These are phyloP conservation scores for Charadrius vociferus DNA, from an alignment of 2,113 vertebrate species.

Conservation along the genomic window DNA sequence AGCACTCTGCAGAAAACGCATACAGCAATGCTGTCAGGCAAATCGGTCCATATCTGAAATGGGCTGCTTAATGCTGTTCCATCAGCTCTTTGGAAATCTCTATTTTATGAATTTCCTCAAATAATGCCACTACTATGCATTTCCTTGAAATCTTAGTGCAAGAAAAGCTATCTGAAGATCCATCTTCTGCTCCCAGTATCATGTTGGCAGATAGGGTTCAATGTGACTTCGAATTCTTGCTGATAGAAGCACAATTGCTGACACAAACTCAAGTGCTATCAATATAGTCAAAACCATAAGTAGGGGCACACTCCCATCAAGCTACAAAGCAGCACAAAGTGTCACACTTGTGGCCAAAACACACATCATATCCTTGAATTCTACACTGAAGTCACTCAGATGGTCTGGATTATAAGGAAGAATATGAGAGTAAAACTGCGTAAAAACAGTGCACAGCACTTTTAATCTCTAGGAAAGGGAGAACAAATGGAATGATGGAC, in stretches of 20 bases:
- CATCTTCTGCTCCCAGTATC: not conserved
- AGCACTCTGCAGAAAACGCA: not conserved
- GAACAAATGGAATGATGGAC: not conserved
- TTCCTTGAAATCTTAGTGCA: not conserved
- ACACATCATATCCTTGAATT: not conserved
- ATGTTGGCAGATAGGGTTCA: not conserved
- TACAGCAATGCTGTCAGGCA: not conserved
- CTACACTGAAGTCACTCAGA: not conserved
- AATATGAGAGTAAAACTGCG: not conserved
- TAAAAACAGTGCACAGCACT: not conserved
- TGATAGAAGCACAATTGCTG: not conserved
- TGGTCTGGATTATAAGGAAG: not conserved
- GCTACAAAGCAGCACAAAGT: not conserved
- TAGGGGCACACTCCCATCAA: not conserved
- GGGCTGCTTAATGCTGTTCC: not conserved
- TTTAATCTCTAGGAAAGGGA: not conserved
- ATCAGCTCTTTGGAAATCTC: not conserved
- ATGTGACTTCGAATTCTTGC: too few species aligned
- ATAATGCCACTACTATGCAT: not conserved
- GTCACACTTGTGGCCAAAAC: not conserved
- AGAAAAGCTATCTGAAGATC: not conserved
- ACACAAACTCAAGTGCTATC: not conserved
- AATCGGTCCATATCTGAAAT: not conserved
- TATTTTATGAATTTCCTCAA: not conserved
- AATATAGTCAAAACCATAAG: not conserved